A percentile compares a stretch with the other conserved stretches of the same genome.
Evolutionary conservation across 2,888 invertebrate genomes (phyloP).

Genomic region (Malacosoma neustria): DNA sequence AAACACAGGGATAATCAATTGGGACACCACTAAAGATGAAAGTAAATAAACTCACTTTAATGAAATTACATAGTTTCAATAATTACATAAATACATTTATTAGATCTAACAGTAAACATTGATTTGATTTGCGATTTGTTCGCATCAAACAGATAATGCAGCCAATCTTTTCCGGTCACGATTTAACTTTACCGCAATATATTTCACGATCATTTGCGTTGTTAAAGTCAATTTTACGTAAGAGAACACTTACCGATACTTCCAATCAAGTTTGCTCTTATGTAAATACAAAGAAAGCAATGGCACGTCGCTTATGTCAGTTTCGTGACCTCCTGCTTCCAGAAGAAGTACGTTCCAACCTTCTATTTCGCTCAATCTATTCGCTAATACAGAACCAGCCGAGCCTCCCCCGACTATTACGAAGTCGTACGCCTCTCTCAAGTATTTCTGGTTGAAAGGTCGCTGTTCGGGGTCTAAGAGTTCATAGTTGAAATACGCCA

Average conservation of each 20-base stretch:
- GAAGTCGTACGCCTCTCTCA: constrained; percentile 86
- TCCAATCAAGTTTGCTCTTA: constrained; percentile 93
- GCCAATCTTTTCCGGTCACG: no score
- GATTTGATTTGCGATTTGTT: no score
- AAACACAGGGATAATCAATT: no score
- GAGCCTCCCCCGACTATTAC: constrained; percentile 89
- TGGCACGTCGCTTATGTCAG: constrained; percentile 90
- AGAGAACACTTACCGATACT: constrained; percentile 78
- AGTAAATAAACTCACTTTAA: no score
- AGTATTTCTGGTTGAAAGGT: constrained; percentile 79
- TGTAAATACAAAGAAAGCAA: constrained; percentile 90
- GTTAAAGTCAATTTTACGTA: neutral
- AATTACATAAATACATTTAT: no score
- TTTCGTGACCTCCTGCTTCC: constrained; percentile 92
- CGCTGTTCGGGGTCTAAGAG: constrained; percentile 89
- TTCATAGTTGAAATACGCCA: constrained; percentile 90
- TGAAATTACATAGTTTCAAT: no score
- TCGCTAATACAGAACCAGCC: constrained; percentile 89
- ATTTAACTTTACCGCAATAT: neutral
- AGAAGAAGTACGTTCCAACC: constrained; percentile 86
- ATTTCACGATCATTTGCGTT: neutral
- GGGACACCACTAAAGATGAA: no score
- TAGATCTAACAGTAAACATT: no score
- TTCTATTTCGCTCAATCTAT: constrained; percentile 84
- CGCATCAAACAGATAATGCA: no score